Base-by-base conservation (phyloP, 2,797 vertebrate genomes). In the Rhinoraja longicauda region DNA sequence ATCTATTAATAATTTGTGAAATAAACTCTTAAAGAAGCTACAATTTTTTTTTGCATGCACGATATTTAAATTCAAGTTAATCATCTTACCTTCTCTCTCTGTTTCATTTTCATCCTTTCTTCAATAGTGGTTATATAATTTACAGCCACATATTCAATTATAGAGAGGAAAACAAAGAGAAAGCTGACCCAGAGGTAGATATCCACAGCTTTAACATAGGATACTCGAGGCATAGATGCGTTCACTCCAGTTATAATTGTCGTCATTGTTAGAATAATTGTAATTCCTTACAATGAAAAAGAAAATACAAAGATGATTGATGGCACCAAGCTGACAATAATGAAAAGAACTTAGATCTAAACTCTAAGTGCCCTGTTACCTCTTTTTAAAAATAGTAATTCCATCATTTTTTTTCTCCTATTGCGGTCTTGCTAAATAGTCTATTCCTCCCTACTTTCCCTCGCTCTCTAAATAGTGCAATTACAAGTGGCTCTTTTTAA, bases 141-240 rank as follows among this genome's bases (percentile, higher is more conserved):
- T 94, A 98, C 97, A 0, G 98, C 97, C 32, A 98, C 98, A 0
- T 98, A 98, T 94, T 98, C 98, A 0, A 97, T 97, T 95, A 98
- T 97, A 0, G 98, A 98, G 90, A 98, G 96, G 94, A 98, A 98
- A 94, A 98, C 97, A 93, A 98, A 98, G 93, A 98, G 96, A 95
- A 98, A 98, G 95, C 98, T 98, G 93, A 97, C 96, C 97, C 98
- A 98, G 95, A 98, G 95, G 94, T 98, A 98, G 93, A 98, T 96
- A 93, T 98, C 98, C 95, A 98, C 97, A 0, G 98, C 98, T 96
- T 98, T 98, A 95, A 98, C 96, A 67, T 99, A 98, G 95, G 98
- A 98, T 96, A 98, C 97, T 96, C 98, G 98, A 88, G 97, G 98
- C 97, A 98, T 98, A 93, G 98, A 98, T 95, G 97, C 96, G 86